A percentile compares a stretch with the other conserved stretches of the same genome.
Conservation (phyloP, 2,888 invertebrate species). For the Schizaphis graminum region DNA sequence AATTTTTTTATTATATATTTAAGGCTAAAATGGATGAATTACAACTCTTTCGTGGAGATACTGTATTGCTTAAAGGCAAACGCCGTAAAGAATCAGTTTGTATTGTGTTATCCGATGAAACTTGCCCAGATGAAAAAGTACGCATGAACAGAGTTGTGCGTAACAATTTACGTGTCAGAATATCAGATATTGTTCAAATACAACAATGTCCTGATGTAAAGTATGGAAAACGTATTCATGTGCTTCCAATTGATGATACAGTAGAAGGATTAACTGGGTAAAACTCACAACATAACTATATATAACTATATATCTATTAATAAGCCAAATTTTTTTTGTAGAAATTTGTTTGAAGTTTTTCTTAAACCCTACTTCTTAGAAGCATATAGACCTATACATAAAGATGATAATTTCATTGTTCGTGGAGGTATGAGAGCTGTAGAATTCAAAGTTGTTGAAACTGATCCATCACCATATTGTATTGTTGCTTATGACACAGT, state of each 20-base stretch:
- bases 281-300: conserved; percentile 69
- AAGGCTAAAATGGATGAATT: conserved; percentile 98
- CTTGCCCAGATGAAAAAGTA: conserved; percentile 96
- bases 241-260: conserved; percentile 98
- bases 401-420: conserved; percentile 97
- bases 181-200: conserved; percentile 96
- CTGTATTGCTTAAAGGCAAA: conserved; percentile 96
- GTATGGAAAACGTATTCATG: conserved; percentile 97
- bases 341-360: conserved; percentile 96
- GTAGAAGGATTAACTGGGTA: conserved; percentile 98
- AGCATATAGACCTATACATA: conserved; percentile 98
- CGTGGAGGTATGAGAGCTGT: conserved; percentile 99
- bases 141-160: conserved; percentile 97
- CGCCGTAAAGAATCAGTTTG: conserved; percentile 97
- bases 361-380: conserved; percentile 99
- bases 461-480: conserved; percentile 97
- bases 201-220: conserved; percentile 96
- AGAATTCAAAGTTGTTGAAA: conserved; percentile 99
- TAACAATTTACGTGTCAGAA: conserved; percentile 94
- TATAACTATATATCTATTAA: background rate
- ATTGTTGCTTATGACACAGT: conserved; percentile 99
- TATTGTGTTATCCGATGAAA: conserved; percentile 96
- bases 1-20: conserved; percentile 67
- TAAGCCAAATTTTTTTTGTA: conserved; percentile 70
- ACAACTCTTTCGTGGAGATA: conserved; percentile 97